Conservation (phyloP, 2,797 vertebrate genomes). For the Syncerus caffer region DNA sequence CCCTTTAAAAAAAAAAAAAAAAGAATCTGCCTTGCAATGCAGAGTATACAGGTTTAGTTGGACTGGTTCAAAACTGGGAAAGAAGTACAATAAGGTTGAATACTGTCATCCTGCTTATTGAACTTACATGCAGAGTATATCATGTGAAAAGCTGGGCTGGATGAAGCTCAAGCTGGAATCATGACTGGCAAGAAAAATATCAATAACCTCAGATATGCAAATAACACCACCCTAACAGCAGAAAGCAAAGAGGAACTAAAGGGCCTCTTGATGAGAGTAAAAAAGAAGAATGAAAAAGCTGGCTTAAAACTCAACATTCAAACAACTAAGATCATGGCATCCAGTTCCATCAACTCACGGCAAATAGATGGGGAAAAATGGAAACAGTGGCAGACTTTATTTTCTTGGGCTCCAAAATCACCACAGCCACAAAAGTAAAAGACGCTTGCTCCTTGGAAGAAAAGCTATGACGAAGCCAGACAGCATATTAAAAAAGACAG, state of each 20-base stretch:
- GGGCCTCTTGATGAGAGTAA: neutral
- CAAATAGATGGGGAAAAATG: neutral
- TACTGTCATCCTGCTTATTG: neutral
- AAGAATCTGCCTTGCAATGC: neutral
- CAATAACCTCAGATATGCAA: neutral
- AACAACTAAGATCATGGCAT: neutral
- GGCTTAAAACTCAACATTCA: neutral
- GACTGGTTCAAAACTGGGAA: neutral
- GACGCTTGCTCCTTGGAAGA: neutral
- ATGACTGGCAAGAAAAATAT: neutral
- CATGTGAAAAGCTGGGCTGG: neutral
- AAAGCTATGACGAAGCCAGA: neutral
- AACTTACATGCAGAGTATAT: neutral
- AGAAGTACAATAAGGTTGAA: neutral
- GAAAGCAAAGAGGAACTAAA: neutral
- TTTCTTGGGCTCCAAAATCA: neutral
- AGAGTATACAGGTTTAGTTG: neutral
- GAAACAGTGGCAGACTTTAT: neutral
- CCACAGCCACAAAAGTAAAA: neutral
- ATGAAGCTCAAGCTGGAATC: neutral
- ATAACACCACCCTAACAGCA: neutral
- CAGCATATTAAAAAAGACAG: neutral
- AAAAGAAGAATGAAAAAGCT: neutral
- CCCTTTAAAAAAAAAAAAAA: too few relatives aligned
- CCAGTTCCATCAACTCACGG: neutral